phyloP scores from a whole-genome alignment of 2,113 vertebrate genomes.

The Felis chaus region DNA sequence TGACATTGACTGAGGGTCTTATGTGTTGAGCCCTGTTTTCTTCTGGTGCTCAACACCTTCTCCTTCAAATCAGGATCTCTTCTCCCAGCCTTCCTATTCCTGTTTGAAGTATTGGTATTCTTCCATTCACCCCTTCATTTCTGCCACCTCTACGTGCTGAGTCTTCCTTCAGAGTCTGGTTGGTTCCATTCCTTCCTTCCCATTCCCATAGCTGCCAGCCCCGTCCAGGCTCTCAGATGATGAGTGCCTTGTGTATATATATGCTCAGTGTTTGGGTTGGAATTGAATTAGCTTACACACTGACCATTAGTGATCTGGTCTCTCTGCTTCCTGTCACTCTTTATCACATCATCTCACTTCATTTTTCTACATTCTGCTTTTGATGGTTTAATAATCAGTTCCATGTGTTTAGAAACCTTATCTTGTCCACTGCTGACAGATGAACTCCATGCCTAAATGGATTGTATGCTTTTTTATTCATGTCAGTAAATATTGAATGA shows the following conservation, averaged over 20 bases:
- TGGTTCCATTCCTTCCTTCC: not conserved
- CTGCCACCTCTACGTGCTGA: not conserved
- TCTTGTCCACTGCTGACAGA: not conserved
- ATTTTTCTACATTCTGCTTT: slow-evolving; percentile 15
- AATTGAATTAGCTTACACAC: not conserved
- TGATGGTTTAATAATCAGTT: slow-evolving; percentile 41
- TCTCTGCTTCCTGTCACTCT: not conserved
- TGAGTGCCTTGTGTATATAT: not conserved
- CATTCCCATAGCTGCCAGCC: not conserved
- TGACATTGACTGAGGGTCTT: not conserved
- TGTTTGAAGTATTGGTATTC: not conserved
- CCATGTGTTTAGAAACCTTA: not conserved
- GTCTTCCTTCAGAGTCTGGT: not conserved
- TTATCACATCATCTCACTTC: not conserved
- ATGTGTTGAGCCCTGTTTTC: not conserved
- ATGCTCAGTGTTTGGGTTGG: not conserved
- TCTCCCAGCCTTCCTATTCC: not conserved
- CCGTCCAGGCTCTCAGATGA: not conserved
- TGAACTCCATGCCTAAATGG: not conserved
- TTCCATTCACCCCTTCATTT: not conserved
- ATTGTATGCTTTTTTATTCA: not conserved
- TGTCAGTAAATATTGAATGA: not conserved
- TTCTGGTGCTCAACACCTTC: not conserved
- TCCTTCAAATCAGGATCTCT: not conserved
- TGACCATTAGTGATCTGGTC: not conserved